Percentiles rank a stretch among this genome's conserved stretches.
phyloP scores from a whole-genome alignment of 2,888 invertebrate species.

The Drosophila maculinotata region DNA sequence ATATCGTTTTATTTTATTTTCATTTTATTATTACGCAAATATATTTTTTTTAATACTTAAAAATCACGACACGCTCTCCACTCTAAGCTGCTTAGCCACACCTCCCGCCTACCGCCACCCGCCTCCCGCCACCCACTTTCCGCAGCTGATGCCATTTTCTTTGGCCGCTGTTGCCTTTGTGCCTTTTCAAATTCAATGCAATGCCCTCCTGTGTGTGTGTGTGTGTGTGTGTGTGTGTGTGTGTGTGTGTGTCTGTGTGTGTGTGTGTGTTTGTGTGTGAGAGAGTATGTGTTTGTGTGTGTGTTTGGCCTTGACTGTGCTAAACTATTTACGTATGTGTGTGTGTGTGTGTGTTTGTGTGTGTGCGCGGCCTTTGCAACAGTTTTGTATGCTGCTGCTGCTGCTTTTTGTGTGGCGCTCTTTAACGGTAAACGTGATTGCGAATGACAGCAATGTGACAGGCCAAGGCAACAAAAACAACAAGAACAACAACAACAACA shows the following conservation, averaged over 20 bases:
- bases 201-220: constrained; percentile 32
- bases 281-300: constrained; percentile 3
- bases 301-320: constrained; percentile 44
- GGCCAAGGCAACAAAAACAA: constrained; percentile 45
- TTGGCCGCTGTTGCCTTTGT: constrained; percentile 46
- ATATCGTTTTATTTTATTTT: too few relatives aligned
- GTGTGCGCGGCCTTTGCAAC: constrained; percentile 58
- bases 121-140: neutral
- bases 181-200: constrained; percentile 73
- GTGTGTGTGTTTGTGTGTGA: constrained; percentile 16
- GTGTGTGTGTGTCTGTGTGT: neutral
- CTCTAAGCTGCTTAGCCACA: constrained; percentile 19
- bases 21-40: neutral
- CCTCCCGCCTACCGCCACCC: neutral
- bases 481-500: constrained; percentile 30
- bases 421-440: constrained; percentile 68
- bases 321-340: constrained; percentile 63
- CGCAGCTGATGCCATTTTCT: constrained; percentile 16
- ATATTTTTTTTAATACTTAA: too few relatives aligned
- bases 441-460: constrained; percentile 77
- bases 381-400: constrained; percentile 32
- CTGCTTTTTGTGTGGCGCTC: constrained; percentile 37
- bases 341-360: constrained; percentile 20
- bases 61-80: neutral
- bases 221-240: constrained; percentile 3